Evolutionary conservation across 1,140 invertebrate genomes (phyloP).

Genomic region (Listronotus bonariensis): DNA sequence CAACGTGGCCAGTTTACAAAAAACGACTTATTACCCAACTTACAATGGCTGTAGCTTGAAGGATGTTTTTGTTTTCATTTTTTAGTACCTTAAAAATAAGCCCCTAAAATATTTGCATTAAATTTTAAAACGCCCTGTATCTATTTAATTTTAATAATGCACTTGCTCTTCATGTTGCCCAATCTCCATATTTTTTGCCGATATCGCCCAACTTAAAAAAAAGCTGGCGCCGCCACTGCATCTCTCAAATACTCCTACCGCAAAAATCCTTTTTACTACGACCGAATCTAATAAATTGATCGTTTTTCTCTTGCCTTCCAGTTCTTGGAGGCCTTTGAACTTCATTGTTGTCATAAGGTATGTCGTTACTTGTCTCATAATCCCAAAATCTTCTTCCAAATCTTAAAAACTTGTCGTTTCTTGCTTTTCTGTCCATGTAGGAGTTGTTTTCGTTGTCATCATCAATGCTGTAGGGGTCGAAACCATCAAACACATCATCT

Average conservation of each 20-base stretch:
- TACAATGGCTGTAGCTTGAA: no score
- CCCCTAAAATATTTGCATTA: no score
- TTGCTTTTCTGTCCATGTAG: slow-evolving; percentile 17
- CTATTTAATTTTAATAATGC: no score
- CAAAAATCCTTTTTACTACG: slow-evolving; percentile 36
- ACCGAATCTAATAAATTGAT: slow-evolving; percentile 42
- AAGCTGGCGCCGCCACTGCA: neutral
- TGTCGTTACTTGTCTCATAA: slow-evolving; percentile 22
- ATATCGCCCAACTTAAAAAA: no score
- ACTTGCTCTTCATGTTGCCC: no score
- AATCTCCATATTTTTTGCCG: no score
- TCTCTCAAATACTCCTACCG: slow-evolving; percentile 20
- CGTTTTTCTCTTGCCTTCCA: slow-evolving; percentile 39
- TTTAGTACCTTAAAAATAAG: no score
- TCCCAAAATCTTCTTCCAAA: slow-evolving; percentile 32
- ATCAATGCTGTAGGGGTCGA: slow-evolving; percentile 7
- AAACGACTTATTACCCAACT: no score
- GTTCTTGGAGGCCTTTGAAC: slow-evolving; percentile 30
- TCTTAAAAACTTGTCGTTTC: slow-evolving; percentile 36
- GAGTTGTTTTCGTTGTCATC: slow-evolving; percentile 22
- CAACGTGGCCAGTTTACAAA: no score
- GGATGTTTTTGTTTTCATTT: no score
- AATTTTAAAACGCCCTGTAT: no score
- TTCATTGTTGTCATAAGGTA: slow-evolving; percentile 16
- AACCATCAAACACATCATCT: slow-evolving; percentile 25